A percentile compares a stretch with the other conserved stretches of the same genome.
phyloP scores from a whole-genome alignment of 1,140 invertebrate species.

The Aphelenchoides avenae region DNA sequence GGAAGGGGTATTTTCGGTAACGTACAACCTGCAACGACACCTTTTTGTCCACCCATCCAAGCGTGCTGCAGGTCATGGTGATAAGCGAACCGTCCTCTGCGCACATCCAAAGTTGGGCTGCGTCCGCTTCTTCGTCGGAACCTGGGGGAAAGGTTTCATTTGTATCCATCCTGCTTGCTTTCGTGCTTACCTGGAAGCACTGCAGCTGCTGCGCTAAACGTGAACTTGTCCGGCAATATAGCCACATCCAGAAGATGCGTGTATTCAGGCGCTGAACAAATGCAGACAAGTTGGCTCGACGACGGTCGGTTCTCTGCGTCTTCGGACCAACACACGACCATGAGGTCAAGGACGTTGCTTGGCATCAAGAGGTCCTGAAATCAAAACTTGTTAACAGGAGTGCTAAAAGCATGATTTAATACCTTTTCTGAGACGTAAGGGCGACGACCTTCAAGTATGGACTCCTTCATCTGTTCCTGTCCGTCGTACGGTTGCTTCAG shows the following conservation, averaged over 20 bases:
- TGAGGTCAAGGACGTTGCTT: constrained; percentile 82
- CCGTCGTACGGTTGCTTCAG: constrained; percentile 88
- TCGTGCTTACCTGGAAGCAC: too few species aligned
- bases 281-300: constrained; percentile 84
- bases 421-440: constrained; percentile 78
- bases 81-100: constrained; percentile 12
- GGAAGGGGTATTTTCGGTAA: too few species aligned
- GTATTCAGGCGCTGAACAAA: constrained; percentile 81
- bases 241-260: constrained; percentile 78
- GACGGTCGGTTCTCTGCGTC: constrained; percentile 79
- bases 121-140: neutral
- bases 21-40: too few species aligned
- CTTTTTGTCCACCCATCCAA: constrained; percentile 39
- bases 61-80: constrained; percentile 19
- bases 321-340: constrained; percentile 90
- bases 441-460: constrained; percentile 84
- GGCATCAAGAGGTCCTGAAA: constrained; percentile 70
- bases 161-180: too few species aligned
- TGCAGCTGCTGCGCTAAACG: neutral
- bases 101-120: neutral
- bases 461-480: constrained; percentile 90
- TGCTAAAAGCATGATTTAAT: constrained; percentile 11
- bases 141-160: too few species aligned
- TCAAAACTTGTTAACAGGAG: neutral
- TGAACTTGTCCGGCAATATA: constrained; percentile 47